A percentile compares a stretch with the other conserved stretches of the same genome.
phyloP scores from a whole-genome alignment of 2,797 vertebrate species.

The Sciaenops ocellatus region DNA sequence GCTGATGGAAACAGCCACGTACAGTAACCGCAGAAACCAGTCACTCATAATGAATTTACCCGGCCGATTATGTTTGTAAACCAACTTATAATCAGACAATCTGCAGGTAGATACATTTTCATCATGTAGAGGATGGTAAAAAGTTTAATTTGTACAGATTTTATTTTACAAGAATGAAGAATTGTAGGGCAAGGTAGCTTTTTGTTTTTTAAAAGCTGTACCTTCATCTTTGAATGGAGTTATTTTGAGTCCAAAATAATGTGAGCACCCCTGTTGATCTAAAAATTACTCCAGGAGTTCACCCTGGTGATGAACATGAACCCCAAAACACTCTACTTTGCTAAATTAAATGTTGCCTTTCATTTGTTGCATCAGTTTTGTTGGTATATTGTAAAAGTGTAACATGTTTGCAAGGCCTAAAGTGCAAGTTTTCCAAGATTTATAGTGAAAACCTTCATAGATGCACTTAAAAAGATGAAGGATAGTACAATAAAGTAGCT shows the following conservation, averaged over 20 bases:
- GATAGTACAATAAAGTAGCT: no score
- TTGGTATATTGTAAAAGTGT: neutral
- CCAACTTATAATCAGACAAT: neutral
- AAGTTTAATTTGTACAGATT: neutral
- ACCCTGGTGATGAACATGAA: neutral
- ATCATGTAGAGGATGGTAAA: neutral
- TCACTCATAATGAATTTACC: no score
- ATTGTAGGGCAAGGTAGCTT: neutral
- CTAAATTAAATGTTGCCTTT: neutral
- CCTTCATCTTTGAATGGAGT: neutral
- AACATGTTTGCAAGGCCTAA: neutral
- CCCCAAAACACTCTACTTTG: no score
- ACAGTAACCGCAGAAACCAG: neutral
- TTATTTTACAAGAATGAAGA: neutral
- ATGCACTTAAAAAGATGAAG: neutral
- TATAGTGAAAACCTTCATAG: neutral
- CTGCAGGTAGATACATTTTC: neutral
- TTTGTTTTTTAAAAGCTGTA: no score
- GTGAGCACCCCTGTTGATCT: neutral
- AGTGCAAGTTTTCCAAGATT: neutral
- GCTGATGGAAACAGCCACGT: neutral
- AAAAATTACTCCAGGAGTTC: neutral
- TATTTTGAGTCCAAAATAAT: neutral
- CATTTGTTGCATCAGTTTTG: neutral
- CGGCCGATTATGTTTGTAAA: neutral